Percentiles rank a stretch among this genome's conserved stretches.
Evolutionary conservation across 2,113 vertebrate genomes (phyloP).

Genomic region (Chelonoidis abingdonii): DNA sequence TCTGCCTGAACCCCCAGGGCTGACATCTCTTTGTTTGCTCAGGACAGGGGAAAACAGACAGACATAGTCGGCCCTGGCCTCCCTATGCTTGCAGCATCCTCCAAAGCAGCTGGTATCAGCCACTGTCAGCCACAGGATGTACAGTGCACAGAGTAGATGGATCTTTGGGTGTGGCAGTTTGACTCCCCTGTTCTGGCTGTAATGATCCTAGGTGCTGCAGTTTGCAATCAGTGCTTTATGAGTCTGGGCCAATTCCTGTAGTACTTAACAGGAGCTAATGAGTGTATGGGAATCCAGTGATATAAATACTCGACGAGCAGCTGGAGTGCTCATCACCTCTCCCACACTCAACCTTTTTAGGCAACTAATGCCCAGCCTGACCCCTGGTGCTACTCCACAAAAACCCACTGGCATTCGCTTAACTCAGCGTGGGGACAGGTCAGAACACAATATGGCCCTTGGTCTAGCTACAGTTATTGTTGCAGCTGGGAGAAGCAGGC

Average conservation of each 20-base stretch:
- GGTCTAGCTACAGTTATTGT: neutral
- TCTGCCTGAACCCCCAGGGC: neutral
- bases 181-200: neutral
- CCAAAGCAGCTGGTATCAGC: neutral
- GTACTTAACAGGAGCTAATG: neutral
- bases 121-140: too few species aligned
- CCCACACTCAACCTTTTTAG: neutral
- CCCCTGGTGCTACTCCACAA: neutral
- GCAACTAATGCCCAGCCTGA: neutral
- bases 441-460: neutral
- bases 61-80: neutral
- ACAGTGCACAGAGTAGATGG: too few species aligned
- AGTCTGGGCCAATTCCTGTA: neutral
- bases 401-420: neutral
- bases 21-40: neutral
- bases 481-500: neutral
- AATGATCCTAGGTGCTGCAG: neutral
- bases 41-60: neutral
- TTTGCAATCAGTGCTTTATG: neutral
- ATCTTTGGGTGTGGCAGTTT: neutral
- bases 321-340: neutral
- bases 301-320: neutral
- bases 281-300: neutral
- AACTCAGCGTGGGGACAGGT: neutral
- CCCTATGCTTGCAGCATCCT: neutral